Evolutionary conservation across 2,888 invertebrate species (phyloP), one percentile per base, ranked within the genome.

Genomic region (Zygothrica quintamaculata): DNA sequence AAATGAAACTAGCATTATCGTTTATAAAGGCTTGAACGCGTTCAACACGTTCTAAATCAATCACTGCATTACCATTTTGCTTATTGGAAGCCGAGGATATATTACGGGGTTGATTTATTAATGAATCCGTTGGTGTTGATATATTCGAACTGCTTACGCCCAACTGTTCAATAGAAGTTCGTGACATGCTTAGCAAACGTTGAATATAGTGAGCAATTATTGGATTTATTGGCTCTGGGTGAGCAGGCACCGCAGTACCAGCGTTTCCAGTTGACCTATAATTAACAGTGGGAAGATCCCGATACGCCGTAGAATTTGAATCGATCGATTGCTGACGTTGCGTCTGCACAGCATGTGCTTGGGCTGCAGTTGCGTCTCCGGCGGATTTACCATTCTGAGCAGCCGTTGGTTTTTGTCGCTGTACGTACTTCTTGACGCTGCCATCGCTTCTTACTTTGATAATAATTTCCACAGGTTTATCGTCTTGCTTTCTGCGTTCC

Each of bases 171-270:
- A 93, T 86, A 53, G 91, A 91, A 7, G 77, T 84, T 25, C 91
- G 90, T 0, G 92, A 92, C 93, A 93, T 92, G n/a, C 88, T 88
- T 13, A 93, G 77, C 33, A 93, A 82, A 65, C 92, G 91, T 51
- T 92, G 90, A 1, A 93, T 91, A 69, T 92, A 92, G 6, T 89
- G 89, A 2, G 90, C 79, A 34, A 93, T 74, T 8, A 86, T 61
- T 1, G 92, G 91, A 84, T 92, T 89, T 4, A 90, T 51, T 3
- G 48, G 59, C 5, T 53, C 46, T 1, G 8, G 11, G 8, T 26
- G 51, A 12, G 36, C 22, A 3, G 46, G 1, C 3, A 7, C 4
- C 0, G 33, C 2, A 3, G 26, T 16, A 5, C 51, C 1, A 3
- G 25, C 9, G 1, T 22, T 11, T 7, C 39, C 9, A 13, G 13